Percentiles rank a stretch among this genome's conserved stretches.
Evolutionary conservation across 1,140 invertebrate genomes (phyloP).

Genomic region (Drosophila ambigua): DNA sequence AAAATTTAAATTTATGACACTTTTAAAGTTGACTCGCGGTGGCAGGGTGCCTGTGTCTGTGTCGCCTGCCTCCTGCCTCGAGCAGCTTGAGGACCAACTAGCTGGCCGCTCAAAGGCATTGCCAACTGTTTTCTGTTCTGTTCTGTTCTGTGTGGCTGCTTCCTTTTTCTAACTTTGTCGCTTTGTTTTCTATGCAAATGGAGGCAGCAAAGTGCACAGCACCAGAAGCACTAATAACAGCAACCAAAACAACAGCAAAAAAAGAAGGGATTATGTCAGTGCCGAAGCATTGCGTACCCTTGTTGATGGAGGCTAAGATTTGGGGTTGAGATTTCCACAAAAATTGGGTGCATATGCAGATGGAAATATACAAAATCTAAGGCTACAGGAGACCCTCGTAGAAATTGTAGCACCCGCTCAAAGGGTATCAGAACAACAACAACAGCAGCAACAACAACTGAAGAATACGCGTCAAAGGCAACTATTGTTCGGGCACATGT

Average conservation of each 20-base stretch:
- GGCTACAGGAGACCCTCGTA: too few relatives aligned
- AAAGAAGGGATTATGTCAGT: too few relatives aligned
- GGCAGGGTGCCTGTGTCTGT: not conserved
- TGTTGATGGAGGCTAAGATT: too few relatives aligned
- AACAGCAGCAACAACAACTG: slow-evolving; percentile 13
- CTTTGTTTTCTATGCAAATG: slow-evolving; percentile 60
- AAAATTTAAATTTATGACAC: slow-evolving; percentile 57
- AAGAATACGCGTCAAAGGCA: slow-evolving; percentile 49
- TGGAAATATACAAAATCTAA: too few relatives aligned
- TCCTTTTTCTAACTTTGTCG: slow-evolving; percentile 49
- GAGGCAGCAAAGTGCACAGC: slow-evolving; percentile 30
- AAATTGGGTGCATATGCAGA: too few relatives aligned
- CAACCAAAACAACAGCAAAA: too few relatives aligned
- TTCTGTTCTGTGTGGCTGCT: slow-evolving; percentile 20
- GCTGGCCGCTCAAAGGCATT: slow-evolving; percentile 36
- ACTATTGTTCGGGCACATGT: slow-evolving; percentile 33
- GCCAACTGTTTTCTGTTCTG: slow-evolving; percentile 16
- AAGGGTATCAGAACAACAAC: not conserved
- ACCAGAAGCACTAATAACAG: too few relatives aligned
- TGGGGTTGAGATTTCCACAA: too few relatives aligned
- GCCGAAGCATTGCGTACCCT: too few relatives aligned
- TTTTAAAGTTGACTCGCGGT: slow-evolving; percentile 38
- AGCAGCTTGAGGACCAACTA: too few relatives aligned
- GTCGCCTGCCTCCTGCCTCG: too few relatives aligned
- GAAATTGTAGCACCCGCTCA: not conserved